These are phyloP conservation scores for Stigmatopora nigra DNA, from an alignment of 2,113 vertebrate genomes.

Conservation along the genomic window DNA sequence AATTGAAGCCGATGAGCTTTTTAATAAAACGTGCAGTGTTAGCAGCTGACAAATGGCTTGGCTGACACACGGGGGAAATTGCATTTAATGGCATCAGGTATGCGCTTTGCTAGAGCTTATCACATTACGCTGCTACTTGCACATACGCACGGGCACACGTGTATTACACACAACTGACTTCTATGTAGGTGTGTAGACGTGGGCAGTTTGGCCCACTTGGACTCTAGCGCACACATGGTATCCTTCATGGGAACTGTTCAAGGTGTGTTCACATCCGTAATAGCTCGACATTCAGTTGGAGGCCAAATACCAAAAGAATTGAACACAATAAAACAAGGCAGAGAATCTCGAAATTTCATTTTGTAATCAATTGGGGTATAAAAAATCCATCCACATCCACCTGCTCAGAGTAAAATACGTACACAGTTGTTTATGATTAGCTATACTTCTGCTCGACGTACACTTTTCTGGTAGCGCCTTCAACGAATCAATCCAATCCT, in stretches of 20 bases:
- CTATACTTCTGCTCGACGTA: too few relatives aligned
- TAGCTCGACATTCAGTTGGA: slow-evolving; percentile 47
- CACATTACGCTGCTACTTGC: slow-evolving; percentile 64
- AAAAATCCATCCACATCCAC: too few relatives aligned
- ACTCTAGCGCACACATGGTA: slow-evolving; percentile 33
- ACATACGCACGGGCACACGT: slow-evolving; percentile 27
- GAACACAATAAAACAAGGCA: too few relatives aligned
- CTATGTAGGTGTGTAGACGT: slow-evolving; percentile 14
- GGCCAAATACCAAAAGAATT: not conserved
- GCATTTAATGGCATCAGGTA: slow-evolving; percentile 74
- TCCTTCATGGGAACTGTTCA: slow-evolving; percentile 58
- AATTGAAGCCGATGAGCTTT: slow-evolving; percentile 77
- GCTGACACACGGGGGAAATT: slow-evolving; percentile 71
- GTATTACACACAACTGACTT: slow-evolving; percentile 20
- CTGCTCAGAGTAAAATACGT: too few relatives aligned
- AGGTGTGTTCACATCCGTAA: slow-evolving; percentile 58
- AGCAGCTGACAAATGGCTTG: slow-evolving; percentile 74
- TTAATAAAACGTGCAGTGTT: slow-evolving; percentile 75
- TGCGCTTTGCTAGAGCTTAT: slow-evolving; percentile 70
- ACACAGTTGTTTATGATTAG: too few relatives aligned
- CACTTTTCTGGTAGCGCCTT: too few relatives aligned
- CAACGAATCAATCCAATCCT: too few relatives aligned
- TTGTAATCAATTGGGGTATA: too few relatives aligned
- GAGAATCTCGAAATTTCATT: too few relatives aligned
- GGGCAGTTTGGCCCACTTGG: slow-evolving; percentile 35